Percentiles rank a stretch among this genome's conserved stretches.
These are phyloP conservation scores for Caenorhabditis sinica DNA, from an alignment of 2,888 invertebrate species.

Conservation along the genomic window DNA sequence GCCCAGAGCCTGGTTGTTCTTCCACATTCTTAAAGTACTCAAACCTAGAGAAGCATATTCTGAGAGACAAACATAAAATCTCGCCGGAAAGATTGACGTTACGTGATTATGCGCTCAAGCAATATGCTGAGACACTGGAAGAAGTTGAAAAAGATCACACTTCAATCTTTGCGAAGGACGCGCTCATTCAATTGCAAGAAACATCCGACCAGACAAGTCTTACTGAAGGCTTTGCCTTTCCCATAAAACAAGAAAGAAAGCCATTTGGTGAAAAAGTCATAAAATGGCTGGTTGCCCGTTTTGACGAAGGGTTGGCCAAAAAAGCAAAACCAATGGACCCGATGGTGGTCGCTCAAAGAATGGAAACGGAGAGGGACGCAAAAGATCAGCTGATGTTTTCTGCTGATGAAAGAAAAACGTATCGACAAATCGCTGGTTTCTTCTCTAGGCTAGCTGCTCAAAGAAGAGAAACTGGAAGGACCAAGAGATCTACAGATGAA, in stretches of 20 bases:
- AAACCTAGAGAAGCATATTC: neutral
- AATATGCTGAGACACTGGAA: neutral
- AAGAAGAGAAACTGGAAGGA: neutral
- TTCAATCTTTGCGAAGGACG: neutral
- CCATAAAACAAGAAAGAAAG: neutral
- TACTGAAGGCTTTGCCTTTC: neutral
- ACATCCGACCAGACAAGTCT: neutral
- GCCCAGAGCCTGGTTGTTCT: constrained; percentile 3
- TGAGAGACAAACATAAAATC: constrained; percentile 11
- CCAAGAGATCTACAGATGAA: neutral
- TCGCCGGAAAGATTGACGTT: neutral
- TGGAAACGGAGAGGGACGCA: neutral
- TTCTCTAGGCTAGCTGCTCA: constrained; percentile 3
- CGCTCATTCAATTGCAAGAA: neutral
- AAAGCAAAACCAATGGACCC: constrained; percentile 4
- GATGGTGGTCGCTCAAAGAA: neutral
- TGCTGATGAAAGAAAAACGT: neutral
- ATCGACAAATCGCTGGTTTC: neutral
- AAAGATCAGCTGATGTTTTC: neutral
- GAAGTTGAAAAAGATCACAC: neutral
- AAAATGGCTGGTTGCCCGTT: neutral
- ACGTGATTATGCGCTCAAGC: neutral
- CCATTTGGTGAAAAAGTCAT: constrained; percentile 14
- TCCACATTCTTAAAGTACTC: neutral
- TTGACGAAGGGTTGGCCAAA: constrained; percentile 4